Conservation (phyloP, 2,113 vertebrate species). For the Athene noctua region DNA sequence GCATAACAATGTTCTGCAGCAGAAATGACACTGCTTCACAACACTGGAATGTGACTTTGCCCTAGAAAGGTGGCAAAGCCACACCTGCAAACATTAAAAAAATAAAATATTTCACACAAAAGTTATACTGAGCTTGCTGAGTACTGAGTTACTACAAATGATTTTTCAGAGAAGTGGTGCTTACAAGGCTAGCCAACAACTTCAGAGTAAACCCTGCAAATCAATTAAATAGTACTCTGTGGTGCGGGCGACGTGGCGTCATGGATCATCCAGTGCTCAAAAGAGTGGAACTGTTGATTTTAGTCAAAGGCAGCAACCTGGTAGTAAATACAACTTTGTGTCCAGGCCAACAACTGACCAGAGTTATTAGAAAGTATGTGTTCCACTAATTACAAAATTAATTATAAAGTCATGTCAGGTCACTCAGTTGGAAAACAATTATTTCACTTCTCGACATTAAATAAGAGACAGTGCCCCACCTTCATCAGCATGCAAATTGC, state of each 20-base stretch:
- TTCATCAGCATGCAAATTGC: constrained; percentile 38
- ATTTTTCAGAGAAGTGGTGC: neutral
- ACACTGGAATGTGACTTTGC: neutral
- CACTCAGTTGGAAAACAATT: constrained; percentile 52
- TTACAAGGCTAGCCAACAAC: neutral
- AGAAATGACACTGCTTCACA: neutral
- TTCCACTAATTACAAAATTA: constrained; percentile 28
- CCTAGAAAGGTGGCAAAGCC: neutral
- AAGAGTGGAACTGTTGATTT: neutral
- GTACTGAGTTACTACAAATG: neutral
- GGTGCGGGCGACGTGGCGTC: neutral
- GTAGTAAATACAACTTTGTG: neutral
- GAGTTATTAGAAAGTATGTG: neutral
- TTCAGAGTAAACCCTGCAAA: neutral
- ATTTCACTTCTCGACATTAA: constrained; percentile 27
- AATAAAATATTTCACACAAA: neutral
- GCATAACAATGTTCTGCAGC: neutral
- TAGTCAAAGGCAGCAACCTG: neutral
- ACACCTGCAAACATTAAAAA: neutral
- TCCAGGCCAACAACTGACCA: neutral
- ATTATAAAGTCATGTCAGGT: constrained; percentile 39
- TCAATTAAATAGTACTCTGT: neutral
- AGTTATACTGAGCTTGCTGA: neutral
- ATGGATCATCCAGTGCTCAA: constrained; percentile 6
- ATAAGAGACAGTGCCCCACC: neutral